Conservation (phyloP, 2,888 invertebrate species). For the Sthenelais limicola region DNA sequence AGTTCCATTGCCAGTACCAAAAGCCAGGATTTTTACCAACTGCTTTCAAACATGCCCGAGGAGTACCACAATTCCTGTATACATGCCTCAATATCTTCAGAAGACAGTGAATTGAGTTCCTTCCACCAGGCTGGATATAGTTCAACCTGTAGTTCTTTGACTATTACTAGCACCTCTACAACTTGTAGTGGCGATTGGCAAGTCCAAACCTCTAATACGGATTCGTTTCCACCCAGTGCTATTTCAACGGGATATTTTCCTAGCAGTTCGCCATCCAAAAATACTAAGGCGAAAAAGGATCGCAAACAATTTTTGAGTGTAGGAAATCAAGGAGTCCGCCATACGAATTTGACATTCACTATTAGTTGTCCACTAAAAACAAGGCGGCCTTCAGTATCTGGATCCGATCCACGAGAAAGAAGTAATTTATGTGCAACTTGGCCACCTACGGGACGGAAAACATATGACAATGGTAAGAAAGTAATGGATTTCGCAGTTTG, state of each 20-base stretch:
- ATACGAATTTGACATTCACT: slow-evolving; percentile 40
- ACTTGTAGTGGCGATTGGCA: slow-evolving; percentile 40
- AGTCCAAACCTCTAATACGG: background rate
- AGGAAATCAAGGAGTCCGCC: background rate
- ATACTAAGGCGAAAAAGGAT: background rate
- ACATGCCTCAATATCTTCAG: slow-evolving; percentile 21
- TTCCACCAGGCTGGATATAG: slow-evolving; percentile 12
- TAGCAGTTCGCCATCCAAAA: background rate
- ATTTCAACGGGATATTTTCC: slow-evolving; percentile 14
- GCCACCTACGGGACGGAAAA: slow-evolving; percentile 41
- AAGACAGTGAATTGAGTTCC: slow-evolving; percentile 38
- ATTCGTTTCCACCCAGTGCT: slow-evolving; percentile 4
- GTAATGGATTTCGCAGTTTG: too few species aligned
- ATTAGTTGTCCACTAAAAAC: slow-evolving; percentile 41
- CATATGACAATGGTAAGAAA: slow-evolving; percentile 28
- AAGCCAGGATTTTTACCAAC: slow-evolving; percentile 26
- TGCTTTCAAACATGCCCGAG: slow-evolving; percentile 26
- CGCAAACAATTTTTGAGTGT: slow-evolving; percentile 10
- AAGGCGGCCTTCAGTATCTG: background rate
- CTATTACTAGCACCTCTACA: slow-evolving; percentile 45
- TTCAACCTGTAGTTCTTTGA: slow-evolving; percentile 46
- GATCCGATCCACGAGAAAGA: background rate
- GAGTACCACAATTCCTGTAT: slow-evolving; percentile 13
- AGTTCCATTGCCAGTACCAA: slow-evolving; percentile 27
- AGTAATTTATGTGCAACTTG: slow-evolving; percentile 45